Percentiles rank a stretch among this genome's conserved stretches.
These are phyloP conservation scores for Diadophis punctatus DNA, from an alignment of 2,113 vertebrate species.

Conservation along the genomic window DNA sequence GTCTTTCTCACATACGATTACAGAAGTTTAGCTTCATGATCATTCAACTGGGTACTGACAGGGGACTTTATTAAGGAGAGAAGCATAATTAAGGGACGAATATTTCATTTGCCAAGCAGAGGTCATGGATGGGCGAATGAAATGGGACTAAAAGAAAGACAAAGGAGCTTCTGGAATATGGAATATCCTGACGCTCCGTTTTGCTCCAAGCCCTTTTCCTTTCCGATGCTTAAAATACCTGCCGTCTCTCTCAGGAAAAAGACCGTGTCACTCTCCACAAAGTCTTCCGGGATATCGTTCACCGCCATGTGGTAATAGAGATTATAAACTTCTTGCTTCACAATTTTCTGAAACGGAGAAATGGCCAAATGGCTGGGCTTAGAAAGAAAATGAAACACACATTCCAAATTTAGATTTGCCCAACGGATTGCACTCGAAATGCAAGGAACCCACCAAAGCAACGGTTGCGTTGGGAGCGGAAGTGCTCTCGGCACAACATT, in stretches of 20 bases:
- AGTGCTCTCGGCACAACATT: neutral
- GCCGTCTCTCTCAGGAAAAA: conserved; percentile 81
- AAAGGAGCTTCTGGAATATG: neutral
- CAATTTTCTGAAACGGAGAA: conserved; percentile 62
- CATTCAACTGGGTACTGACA: neutral
- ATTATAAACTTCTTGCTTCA: conserved; percentile 62
- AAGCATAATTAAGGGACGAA: neutral
- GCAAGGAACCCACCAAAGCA: neutral
- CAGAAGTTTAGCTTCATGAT: neutral
- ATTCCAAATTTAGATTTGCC: neutral
- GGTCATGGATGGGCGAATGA: neutral
- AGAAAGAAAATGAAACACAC: neutral
- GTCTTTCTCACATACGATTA: too few species aligned
- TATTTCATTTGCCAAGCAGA: neutral
- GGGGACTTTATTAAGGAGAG: neutral
- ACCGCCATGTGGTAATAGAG: conserved; percentile 68
- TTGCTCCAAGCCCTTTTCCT: neutral
- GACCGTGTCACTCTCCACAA: conserved; percentile 67
- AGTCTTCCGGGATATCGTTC: conserved; percentile 69
- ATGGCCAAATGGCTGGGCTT: neutral
- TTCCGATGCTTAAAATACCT: conserved; percentile 64
- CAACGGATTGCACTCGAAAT: neutral
- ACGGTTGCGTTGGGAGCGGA: neutral
- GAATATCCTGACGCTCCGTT: neutral
- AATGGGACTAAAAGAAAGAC: neutral